Evolutionary conservation across 2,888 invertebrate species (phyloP), one percentile per base, ranked within the genome.

Genomic region (Boloria euphrosyne): DNA sequence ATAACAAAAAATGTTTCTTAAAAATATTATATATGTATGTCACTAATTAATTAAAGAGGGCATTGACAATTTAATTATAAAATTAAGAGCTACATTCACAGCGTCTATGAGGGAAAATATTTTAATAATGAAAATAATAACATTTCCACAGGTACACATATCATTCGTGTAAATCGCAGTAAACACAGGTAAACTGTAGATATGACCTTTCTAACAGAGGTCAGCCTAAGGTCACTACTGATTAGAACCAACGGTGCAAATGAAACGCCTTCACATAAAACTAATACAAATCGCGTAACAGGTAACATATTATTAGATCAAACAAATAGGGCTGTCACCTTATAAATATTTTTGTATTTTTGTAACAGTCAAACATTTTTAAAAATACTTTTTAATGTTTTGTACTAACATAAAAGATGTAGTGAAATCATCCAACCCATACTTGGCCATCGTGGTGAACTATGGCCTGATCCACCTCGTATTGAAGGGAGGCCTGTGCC

Each of bases 211-310:
- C 44, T 61, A 57, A 63, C 62, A 78, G 74, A 87, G 86, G 87
- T 85, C 82, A 77, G 55, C 68, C 66, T 75, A 77, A 87, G 86
- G 87, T 84, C 83, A 73, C 58, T 59, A 72, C 65, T 75, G 71
- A 78, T 80, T 76, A 77, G 77, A 76, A 67, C 75, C 69, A 66
- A 69, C 38, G 69, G 73, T 69, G 73, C 76, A 78, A 79, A 75
- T 73, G 66, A 73, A 76, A 73, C 65, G 62, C 70, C 69, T 69
- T 65, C 66, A 46, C 51, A 69, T 54, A 57, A 63, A 55, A 54
- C 51, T 62, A 55, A 60, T 62, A 55, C 18, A 54, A n/a, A 63
- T 52, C 61, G 60, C 62, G 67, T 69, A 69, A 69, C 44, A 54
- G 31, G 31, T 44, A 62, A 18, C 16, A 14, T 47, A 44, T 38